Base-by-base conservation (phyloP, 2,797 vertebrate genomes). In the Pantherophis alleghaniensis region DNA sequence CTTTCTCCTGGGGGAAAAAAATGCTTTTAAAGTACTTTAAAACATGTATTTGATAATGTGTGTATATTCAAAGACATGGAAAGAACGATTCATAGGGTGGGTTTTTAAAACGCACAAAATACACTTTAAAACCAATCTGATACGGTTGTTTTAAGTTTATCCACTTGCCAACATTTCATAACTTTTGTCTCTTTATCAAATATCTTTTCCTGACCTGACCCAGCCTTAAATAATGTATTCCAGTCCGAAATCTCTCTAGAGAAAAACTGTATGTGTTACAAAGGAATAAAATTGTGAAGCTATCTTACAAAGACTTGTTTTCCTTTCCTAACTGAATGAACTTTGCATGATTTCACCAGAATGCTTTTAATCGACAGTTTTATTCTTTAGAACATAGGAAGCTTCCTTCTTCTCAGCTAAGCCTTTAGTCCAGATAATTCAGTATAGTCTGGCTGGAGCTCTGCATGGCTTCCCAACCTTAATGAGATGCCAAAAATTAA, bases 261-360 rank as follows among this genome's bases (percentile, higher is more conserved):
- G 89, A 91, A 93, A 95, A 92, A 92, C 89, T 95, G 93, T 95
- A 90, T 96, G 86, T 95, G 92, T 95, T 69, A 93, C 86, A 94
- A 93, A 95, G 92, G 63, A 96, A 94, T 97, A 97, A 96, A 96
- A 94, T 94, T 94, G 60, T 96, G 93, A 94, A 90, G 83, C 47
- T 63, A 0, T 93, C 88, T 89, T 91, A 88, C 42, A 94, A 89
- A 94, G 93, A 32, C 47, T 60, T 94, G 69, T 60, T 0, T 5
- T 88, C 93, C 94, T 95, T 96, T 89, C 47, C 20, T 56, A 51
- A 37, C 26, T 63, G n/a, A 86, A 86, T 63, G 24, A 86, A n/a
- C 61, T 91, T 61, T 61, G n/a, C 87, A 16, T 89, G 32, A n/a
- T 91, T 47, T n/a, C 74, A 91, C 24, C 37, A 86, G 26, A 93